Percentiles rank a stretch among this genome's conserved stretches.
Conservation (phyloP, 2,797 vertebrate species). For the Falco biarmicus region DNA sequence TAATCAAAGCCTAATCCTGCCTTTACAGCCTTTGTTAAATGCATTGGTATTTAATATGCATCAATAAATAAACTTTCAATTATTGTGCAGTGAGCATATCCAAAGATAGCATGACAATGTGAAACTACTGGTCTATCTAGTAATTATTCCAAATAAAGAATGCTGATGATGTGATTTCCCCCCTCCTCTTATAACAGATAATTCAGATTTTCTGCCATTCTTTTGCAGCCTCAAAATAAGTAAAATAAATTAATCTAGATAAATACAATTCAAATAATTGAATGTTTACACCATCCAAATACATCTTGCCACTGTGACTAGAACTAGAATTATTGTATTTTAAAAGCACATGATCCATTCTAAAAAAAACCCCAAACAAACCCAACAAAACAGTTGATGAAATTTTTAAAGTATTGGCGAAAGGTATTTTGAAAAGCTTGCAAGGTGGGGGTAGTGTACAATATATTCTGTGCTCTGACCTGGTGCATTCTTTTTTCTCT, state of each 20-base stretch:
- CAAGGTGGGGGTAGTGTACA: neutral
- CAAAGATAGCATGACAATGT: slow-evolving; percentile 66
- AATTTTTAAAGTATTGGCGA: neutral
- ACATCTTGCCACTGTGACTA: neutral
- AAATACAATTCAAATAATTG: neutral
- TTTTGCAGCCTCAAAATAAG: slow-evolving; percentile 45
- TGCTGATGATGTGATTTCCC: slow-evolving; percentile 58
- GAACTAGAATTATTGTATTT: neutral
- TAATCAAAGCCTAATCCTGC: slow-evolving; percentile 70
- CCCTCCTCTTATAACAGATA: slow-evolving; percentile 37
- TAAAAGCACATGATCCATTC: neutral
- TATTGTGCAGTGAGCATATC: slow-evolving; percentile 70
- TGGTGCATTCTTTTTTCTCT: neutral
- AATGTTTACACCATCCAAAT: neutral
- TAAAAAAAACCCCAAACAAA: neutral
- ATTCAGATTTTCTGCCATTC: slow-evolving; percentile 60
- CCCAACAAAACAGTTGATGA: neutral
- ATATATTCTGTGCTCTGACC: neutral
- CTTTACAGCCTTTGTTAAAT: slow-evolving; percentile 65
- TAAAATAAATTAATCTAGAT: slow-evolving; percentile 28
- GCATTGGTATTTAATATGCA: slow-evolving; percentile 74
- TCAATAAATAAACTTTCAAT: slow-evolving; percentile 78
- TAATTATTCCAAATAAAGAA: slow-evolving; percentile 73
- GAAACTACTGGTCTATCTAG: slow-evolving; percentile 65
- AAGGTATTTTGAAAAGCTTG: neutral